phyloP scores from a whole-genome alignment of 2,113 vertebrate species.

The Symphodus melops region DNA sequence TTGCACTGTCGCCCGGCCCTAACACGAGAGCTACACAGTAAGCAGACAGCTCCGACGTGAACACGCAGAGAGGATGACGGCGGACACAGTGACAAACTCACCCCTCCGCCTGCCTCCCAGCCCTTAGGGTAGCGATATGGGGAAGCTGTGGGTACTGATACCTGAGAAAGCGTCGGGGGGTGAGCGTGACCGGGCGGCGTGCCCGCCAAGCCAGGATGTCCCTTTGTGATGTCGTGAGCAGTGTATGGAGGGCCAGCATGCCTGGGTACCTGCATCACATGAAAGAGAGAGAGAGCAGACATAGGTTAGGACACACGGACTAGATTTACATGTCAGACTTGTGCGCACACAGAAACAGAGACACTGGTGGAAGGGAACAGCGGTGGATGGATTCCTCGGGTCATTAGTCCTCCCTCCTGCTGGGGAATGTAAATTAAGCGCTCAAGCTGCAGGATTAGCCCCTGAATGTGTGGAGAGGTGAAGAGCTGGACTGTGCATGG shows the following conservation, averaged over 20 bases:
- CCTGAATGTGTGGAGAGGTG: constrained; percentile 50
- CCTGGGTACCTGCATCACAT: constrained; percentile 87
- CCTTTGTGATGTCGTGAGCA: constrained; percentile 96
- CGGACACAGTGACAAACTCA: constrained; percentile 61
- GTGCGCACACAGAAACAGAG: not conserved
- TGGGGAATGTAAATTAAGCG: constrained; percentile 60
- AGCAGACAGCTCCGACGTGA: constrained; percentile 21
- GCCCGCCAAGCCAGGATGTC: constrained; percentile 92
- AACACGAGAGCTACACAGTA: constrained; percentile 2
- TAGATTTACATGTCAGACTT: not conserved
- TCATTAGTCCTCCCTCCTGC: constrained; percentile 54
- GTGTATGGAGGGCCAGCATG: constrained; percentile 90
- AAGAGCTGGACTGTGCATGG: constrained; percentile 43
- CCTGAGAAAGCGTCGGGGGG: constrained; percentile 95
- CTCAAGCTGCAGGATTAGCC: constrained; percentile 48
- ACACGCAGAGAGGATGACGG: constrained; percentile 49
- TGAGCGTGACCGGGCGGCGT: constrained; percentile 95
- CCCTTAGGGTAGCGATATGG: constrained; percentile 82
- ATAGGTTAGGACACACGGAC: constrained; percentile 24
- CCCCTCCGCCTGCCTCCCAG: constrained; percentile 84
- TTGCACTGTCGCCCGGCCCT: not conserved
- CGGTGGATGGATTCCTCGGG: constrained; percentile 41
- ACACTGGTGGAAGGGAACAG: not conserved
- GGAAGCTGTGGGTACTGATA: constrained; percentile 83
- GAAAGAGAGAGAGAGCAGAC: constrained; percentile 26